phyloP scores from a whole-genome alignment of 2,888 invertebrate species.

The Listrodromus nycthemerus region DNA sequence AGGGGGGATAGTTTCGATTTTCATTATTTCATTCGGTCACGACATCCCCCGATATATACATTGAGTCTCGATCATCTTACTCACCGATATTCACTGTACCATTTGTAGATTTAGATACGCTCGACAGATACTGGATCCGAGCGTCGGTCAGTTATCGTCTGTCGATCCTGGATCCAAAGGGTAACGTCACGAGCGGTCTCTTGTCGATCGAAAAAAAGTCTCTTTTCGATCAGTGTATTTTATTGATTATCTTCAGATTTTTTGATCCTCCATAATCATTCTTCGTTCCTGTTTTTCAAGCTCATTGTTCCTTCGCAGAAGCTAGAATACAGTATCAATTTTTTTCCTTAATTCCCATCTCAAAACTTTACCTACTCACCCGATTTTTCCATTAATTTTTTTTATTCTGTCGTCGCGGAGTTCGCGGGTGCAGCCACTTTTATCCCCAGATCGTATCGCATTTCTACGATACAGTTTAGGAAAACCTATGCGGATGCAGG shows the following conservation, averaged over 20 bases:
- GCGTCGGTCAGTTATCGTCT: constrained; percentile 92
- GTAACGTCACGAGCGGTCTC: constrained; percentile 92
- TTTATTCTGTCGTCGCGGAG: no score
- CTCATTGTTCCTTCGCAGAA: background rate
- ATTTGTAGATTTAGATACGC: constrained; percentile 75
- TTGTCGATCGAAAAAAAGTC: no score
- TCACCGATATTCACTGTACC: background rate
- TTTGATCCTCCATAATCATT: background rate
- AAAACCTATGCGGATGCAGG: no score
- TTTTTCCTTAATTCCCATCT: no score
- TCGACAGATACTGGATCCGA: constrained; percentile 72
- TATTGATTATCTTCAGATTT: background rate
- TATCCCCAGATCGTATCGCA: no score
- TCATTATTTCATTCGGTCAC: background rate
- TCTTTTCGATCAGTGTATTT: background rate
- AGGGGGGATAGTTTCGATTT: background rate
- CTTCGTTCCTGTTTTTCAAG: background rate
- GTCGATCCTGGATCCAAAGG: constrained; percentile 91
- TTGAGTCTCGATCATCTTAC: background rate
- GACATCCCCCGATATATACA: background rate
- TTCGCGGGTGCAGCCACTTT: no score
- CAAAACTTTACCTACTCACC: no score
- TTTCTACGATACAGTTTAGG: no score
- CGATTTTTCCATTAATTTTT: no score
- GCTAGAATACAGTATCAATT: no score